Evolutionary conservation across 2,113 vertebrate genomes (phyloP).

Genomic region (Seriola quinqueradiata): DNA sequence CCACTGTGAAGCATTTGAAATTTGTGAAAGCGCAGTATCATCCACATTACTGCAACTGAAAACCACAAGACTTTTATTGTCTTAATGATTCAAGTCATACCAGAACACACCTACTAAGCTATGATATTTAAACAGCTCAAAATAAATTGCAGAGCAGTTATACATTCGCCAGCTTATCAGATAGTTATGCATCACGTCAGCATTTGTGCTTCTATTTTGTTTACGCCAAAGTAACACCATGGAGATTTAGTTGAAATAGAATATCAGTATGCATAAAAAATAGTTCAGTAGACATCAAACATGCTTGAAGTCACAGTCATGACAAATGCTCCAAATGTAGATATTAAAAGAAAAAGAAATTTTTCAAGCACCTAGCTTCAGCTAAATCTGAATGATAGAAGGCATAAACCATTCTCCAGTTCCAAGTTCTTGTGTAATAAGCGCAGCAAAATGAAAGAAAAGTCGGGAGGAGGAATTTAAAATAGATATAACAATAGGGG

Average conservation of each 20-base stretch:
- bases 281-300: conserved; percentile 49
- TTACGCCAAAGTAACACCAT: conserved; percentile 41
- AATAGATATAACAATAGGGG: conserved; percentile 44
- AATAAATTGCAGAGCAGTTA: conserved; percentile 41
- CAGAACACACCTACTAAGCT: conserved; percentile 21
- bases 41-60: conserved; percentile 22
- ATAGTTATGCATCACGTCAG: conserved; percentile 50
- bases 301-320: conserved; percentile 33
- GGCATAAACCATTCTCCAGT: background rate
- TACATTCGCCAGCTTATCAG: conserved; percentile 38
- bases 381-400: conserved; percentile 38
- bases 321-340: conserved; percentile 51
- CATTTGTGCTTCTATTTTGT: conserved; percentile 48
- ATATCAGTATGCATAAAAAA: conserved; percentile 44
- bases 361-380: conserved; percentile 25
- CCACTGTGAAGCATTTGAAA: background rate
- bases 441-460: conserved; percentile 23
- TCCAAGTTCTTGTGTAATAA: conserved; percentile 43
- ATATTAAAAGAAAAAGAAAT: conserved; percentile 20
- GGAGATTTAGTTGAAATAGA: conserved; percentile 55
- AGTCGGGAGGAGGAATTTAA: conserved; percentile 31
- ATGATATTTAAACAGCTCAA: conserved; percentile 21
- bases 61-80: conserved; percentile 35
- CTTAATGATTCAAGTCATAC: conserved; percentile 33
- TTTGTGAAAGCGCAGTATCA: conserved; percentile 18